Conservation (phyloP, 2,888 invertebrate genomes). For the Eueremaeus valkanovi region DNA sequence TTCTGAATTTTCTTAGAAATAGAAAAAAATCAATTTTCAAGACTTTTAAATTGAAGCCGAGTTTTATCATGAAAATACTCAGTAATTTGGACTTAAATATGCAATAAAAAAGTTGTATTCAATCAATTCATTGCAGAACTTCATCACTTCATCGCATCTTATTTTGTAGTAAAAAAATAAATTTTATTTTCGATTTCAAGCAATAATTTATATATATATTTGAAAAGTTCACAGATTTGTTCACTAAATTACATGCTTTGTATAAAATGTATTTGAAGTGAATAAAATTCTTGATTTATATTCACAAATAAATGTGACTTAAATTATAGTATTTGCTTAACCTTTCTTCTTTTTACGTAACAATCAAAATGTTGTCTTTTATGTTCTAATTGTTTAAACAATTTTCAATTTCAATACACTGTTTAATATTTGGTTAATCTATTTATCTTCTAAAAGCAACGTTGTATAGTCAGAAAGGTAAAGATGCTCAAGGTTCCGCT, state of each 20-base stretch:
- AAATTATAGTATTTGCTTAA: background rate
- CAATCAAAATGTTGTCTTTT: too few species aligned
- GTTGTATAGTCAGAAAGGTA: too few species aligned
- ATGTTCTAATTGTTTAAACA: too few species aligned
- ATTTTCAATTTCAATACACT: too few species aligned
- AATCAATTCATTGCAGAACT: background rate
- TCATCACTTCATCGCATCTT: background rate
- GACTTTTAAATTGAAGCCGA: background rate
- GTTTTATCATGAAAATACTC: background rate
- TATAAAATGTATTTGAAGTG: background rate
- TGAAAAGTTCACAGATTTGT: background rate
- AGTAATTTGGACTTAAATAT: background rate
- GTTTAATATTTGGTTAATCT: too few species aligned
- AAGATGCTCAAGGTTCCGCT: too few species aligned
- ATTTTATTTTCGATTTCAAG: background rate
- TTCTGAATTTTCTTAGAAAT: background rate
- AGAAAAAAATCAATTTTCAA: background rate
- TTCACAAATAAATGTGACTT: conserved; percentile 4
- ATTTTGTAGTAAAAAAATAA: background rate
- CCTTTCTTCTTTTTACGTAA: too few species aligned
- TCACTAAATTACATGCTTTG: background rate
- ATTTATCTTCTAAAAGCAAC: too few species aligned
- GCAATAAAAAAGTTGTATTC: background rate
- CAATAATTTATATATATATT: background rate
- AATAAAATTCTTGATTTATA: conserved; percentile 8